Evolutionary conservation across 2,888 invertebrate genomes (phyloP).

Genomic region (Harpalus rubripes): DNA sequence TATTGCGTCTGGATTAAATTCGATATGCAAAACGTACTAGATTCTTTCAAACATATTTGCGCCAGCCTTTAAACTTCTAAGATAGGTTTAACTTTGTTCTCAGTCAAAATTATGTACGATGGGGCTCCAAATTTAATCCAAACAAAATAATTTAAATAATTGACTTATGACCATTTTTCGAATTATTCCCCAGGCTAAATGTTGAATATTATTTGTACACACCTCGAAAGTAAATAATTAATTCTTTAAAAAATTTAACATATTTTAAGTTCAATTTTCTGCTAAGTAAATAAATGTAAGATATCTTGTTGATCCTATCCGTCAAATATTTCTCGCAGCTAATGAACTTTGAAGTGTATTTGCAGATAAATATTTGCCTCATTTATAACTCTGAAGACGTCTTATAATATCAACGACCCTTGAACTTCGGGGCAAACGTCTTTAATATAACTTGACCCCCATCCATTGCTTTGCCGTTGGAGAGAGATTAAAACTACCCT

Average conservation of each 20-base stretch:
- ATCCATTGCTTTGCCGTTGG: background rate
- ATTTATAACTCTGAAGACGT: conserved; percentile 4
- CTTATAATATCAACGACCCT: background rate
- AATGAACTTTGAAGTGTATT: conserved; percentile 1
- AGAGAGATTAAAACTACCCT: background rate
- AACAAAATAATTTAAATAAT: too few relatives aligned
- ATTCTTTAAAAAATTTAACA: background rate
- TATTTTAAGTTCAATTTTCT: background rate
- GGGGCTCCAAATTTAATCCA: too few relatives aligned
- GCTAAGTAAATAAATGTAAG: background rate
- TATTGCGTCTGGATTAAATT: too few relatives aligned
- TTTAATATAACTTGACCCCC: conserved; percentile 1
- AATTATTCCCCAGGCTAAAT: too few relatives aligned
- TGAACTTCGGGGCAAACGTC: background rate
- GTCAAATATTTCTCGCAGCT: background rate
- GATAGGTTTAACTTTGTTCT: too few relatives aligned
- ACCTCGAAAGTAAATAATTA: too few relatives aligned
- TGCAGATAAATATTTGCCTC: background rate
- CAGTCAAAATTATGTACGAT: too few relatives aligned
- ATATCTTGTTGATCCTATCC: background rate
- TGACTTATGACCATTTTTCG: too few relatives aligned
- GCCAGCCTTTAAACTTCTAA: too few relatives aligned
- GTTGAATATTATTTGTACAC: too few relatives aligned
- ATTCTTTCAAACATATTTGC: too few relatives aligned
- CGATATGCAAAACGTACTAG: too few relatives aligned